A percentile compares a stretch with the other conserved stretches of the same genome.
These are phyloP conservation scores for Poeciliopsis retropinna DNA, from an alignment of 2,113 vertebrate species.

Conservation along the genomic window DNA sequence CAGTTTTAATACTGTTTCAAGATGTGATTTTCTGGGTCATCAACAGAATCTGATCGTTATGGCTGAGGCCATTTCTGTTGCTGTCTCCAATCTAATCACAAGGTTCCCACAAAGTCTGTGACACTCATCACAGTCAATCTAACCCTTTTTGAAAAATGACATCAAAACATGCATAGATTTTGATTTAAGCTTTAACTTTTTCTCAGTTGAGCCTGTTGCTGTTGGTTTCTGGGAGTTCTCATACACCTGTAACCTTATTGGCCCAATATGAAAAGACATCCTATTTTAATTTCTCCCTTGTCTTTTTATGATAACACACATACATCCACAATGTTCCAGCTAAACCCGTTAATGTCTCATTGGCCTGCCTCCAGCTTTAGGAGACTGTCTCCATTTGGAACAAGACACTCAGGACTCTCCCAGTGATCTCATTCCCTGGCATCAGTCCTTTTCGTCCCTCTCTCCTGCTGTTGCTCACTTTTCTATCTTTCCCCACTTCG, in stretches of 20 bases:
- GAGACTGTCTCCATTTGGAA: slow-evolving; percentile 70
- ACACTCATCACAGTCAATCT: background rate
- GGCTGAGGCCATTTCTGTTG: too few species aligned
- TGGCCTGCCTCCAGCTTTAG: slow-evolving; percentile 67
- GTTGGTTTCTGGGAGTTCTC: background rate
- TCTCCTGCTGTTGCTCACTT: slow-evolving; percentile 67
- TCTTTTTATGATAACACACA: slow-evolving; percentile 45
- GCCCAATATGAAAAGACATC: slow-evolving; percentile 4
- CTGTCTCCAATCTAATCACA: too few species aligned
- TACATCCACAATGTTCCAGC: slow-evolving; percentile 30
- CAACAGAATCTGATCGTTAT: background rate
- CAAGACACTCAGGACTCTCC: slow-evolving; percentile 72
- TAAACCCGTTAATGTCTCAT: slow-evolving; percentile 68
- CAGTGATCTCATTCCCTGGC: slow-evolving; percentile 77
- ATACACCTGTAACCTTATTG: background rate
- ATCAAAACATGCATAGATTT: background rate
- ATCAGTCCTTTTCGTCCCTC: slow-evolving; percentile 47
- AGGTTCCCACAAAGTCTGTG: too few species aligned
- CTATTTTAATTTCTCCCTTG: slow-evolving; percentile 29
- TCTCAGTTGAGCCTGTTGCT: background rate
- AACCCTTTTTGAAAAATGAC: background rate
- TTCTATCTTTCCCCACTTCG: slow-evolving; percentile 70
- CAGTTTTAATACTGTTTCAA: background rate
- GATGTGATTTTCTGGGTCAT: background rate
- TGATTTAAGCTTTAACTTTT: background rate